Percentiles rank a stretch among this genome's conserved stretches.
phyloP scores from a whole-genome alignment of 2,797 vertebrate genomes.

The Megalops cyprinoides region DNA sequence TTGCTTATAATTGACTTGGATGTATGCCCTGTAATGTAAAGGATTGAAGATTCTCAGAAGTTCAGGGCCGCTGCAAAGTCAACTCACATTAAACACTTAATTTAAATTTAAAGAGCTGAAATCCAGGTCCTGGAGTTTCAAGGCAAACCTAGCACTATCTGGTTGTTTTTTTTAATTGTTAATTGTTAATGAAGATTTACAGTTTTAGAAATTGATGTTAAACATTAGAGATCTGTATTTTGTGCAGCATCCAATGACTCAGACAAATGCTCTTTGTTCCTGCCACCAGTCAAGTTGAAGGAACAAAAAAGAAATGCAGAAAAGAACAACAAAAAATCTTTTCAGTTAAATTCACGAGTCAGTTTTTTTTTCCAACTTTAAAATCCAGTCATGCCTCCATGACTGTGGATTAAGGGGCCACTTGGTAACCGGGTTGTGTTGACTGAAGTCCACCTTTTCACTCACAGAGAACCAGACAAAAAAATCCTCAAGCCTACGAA shows the following conservation, averaged over 20 bases:
- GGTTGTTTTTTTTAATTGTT: not conserved
- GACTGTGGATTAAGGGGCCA: slow-evolving; percentile 64
- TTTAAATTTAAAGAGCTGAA: not conserved
- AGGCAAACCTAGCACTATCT: not conserved
- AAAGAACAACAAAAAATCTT: slow-evolving; percentile 38
- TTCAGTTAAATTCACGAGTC: slow-evolving; percentile 56
- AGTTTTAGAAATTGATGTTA: not conserved
- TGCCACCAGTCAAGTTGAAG: slow-evolving; percentile 14
- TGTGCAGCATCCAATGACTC: not conserved
- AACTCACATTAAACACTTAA: slow-evolving; percentile 3
- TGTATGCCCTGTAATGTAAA: not conserved
- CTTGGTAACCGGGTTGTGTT: slow-evolving; percentile 49
- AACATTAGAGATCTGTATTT: not conserved
- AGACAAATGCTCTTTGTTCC: not conserved
- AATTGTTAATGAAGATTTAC: not conserved
- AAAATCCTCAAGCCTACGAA: not conserved
- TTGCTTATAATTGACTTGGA: slow-evolving; percentile 18
- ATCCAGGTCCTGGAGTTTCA: not conserved
- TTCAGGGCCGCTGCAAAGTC: not conserved
- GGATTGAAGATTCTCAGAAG: not conserved
- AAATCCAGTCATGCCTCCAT: slow-evolving; percentile 60
- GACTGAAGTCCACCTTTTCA: slow-evolving; percentile 4
- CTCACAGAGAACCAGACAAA: slow-evolving; percentile 9
- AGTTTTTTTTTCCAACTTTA: slow-evolving; percentile 52
- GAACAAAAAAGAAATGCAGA: slow-evolving; percentile 45